Evolutionary conservation across 2,888 invertebrate species (phyloP).

Genomic region (Cantharis lateralis): DNA sequence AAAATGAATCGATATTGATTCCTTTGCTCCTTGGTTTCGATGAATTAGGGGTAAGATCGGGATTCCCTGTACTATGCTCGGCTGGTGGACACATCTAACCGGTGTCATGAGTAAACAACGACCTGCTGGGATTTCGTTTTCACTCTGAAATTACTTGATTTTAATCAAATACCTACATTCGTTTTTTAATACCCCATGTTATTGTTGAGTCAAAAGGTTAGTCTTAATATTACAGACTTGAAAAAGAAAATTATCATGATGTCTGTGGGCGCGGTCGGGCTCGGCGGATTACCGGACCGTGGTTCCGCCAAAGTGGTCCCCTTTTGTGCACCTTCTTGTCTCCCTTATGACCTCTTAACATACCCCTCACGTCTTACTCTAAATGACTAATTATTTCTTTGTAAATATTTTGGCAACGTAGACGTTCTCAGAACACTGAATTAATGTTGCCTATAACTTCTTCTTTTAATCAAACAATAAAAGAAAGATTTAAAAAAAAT

Average conservation of each 20-base stretch:
- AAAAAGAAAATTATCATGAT: constrained; percentile 32
- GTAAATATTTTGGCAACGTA: not conserved
- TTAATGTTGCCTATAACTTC: not conserved
- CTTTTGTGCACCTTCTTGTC: constrained; percentile 43
- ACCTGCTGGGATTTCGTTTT: not conserved
- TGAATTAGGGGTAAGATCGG: no score
- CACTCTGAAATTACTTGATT: not conserved
- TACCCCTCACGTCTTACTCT: constrained; percentile 17
- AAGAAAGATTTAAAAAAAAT: not conserved
- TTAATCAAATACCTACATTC: not conserved
- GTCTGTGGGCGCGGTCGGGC: constrained; percentile 41
- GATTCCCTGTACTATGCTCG: no score
- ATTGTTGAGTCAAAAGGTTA: constrained; percentile 25
- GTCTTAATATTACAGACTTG: constrained; percentile 18
- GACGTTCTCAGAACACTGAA: constrained; percentile 30
- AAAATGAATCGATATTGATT: not conserved
- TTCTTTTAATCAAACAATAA: not conserved
- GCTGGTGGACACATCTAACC: no score
- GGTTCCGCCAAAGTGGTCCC: constrained; percentile 42
- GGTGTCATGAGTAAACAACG: not conserved
- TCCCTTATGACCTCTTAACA: constrained; percentile 31
- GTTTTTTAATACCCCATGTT: not conserved
- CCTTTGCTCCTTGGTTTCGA: no score
- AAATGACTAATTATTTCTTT: not conserved
- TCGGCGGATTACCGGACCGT: constrained; percentile 43